Percentiles rank a stretch among this genome's conserved stretches.
Evolutionary conservation across 2,113 vertebrate species (phyloP).

Genomic region (Lagopus leucura): DNA sequence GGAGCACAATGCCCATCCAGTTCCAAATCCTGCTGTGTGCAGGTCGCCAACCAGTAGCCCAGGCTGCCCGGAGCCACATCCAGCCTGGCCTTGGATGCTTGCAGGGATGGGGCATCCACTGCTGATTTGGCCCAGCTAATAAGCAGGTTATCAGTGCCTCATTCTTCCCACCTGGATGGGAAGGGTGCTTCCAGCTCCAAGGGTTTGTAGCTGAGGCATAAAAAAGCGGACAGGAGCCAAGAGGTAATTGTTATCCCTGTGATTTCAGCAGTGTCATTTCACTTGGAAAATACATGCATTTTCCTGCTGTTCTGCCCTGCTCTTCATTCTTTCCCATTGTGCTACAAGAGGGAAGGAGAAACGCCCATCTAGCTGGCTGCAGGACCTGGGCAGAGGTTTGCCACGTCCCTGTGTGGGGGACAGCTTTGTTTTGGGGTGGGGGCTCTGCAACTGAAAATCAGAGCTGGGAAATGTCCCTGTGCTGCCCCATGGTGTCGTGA

Average conservation of each 20-base stretch:
- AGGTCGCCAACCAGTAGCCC: no score
- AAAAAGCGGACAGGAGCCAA: neutral
- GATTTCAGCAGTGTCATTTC: neutral
- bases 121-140: neutral
- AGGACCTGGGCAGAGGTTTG: neutral
- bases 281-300: neutral
- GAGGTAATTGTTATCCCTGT: neutral
- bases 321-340: neutral
- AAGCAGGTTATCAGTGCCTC: neutral
- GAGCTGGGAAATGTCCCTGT: neutral
- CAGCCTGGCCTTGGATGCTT: no score
- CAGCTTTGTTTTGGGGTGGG: neutral
- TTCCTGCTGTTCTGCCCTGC: fast-evolving
- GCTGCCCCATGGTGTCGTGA: neutral
- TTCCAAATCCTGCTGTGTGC: no score
- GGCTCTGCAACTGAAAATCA: neutral
- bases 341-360: neutral
- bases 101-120: neutral
- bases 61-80: no score
- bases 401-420: neutral
- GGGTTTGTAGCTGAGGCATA: neutral
- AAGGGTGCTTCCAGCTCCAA: neutral
- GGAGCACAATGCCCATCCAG: no score
- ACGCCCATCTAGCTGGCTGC: neutral
- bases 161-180: neutral